These are phyloP conservation scores for Enteromius radiatus DNA, from an alignment of 2,797 vertebrate species.

Conservation along the genomic window DNA sequence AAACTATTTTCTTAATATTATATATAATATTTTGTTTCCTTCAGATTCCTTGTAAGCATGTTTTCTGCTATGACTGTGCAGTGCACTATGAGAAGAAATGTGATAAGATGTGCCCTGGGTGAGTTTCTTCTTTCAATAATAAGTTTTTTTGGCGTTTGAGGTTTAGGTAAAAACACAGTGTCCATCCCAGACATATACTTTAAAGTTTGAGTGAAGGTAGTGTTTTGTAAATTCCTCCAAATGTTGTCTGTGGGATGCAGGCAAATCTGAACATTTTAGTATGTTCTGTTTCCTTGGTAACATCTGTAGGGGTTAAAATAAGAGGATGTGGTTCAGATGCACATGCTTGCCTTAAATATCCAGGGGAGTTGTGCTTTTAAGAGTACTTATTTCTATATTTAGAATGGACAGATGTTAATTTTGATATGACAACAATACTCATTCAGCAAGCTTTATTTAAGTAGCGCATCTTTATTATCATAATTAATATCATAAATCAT, in stretches of 20 bases:
- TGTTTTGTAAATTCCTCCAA: neutral
- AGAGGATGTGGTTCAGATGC: neutral
- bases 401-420: neutral
- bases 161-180: neutral
- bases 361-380: neutral
- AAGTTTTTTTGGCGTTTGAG: neutral
- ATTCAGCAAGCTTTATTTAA: neutral
- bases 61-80: constrained; percentile 98
- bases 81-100: constrained; percentile 96
- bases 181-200: neutral
- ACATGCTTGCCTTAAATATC: neutral
- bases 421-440: neutral
- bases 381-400: neutral
- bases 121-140: constrained; percentile 67
- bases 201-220: neutral
- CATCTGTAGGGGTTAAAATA: neutral
- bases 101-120: constrained; percentile 99
- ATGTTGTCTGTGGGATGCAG: neutral
- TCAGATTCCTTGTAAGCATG: constrained; percentile 98
- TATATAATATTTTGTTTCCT: constrained; percentile 2
- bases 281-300: constrained; percentile 9
- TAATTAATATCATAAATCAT: neutral
- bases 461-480: neutral
- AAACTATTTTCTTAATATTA: too few species aligned
- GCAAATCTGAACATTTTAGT: neutral